These are phyloP conservation scores for Leiothrix lutea DNA, from an alignment of 2,113 vertebrate species.

Conservation along the genomic window DNA sequence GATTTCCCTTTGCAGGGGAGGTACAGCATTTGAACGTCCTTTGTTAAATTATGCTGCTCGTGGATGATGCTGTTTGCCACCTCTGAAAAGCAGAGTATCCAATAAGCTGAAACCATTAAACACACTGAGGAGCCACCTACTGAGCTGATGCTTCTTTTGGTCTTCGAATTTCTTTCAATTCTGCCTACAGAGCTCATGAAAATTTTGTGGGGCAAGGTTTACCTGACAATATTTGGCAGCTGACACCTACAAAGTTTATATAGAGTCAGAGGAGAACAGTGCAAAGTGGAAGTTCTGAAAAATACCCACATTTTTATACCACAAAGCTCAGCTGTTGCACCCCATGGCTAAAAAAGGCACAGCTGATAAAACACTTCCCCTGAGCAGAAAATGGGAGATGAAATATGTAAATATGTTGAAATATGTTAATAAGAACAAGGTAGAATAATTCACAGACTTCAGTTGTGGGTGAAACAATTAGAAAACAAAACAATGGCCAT, in stretches of 20 bases:
- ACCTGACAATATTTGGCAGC: neutral
- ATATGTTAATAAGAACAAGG: neutral
- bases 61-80: neutral
- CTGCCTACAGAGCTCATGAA: neutral
- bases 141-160: neutral
- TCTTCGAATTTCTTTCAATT: neutral
- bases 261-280: neutral
- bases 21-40: neutral
- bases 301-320: neutral
- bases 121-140: rapidly evolving
- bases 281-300: neutral
- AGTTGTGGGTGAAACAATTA: neutral
- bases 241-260: neutral
- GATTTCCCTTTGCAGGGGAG: neutral
- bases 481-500: rapidly evolving
- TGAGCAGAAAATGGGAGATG: neutral
- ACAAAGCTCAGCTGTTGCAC: neutral
- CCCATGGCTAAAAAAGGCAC: neutral
- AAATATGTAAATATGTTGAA: neutral
- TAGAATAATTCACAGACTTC: neutral
- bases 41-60: neutral
- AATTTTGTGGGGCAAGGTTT: neutral
- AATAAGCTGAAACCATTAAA: neutral
- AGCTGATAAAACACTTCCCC: neutral
- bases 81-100: neutral